Base-by-base conservation (phyloP, 1,140 invertebrate species). In the Vollenhovia emeryi region DNA sequence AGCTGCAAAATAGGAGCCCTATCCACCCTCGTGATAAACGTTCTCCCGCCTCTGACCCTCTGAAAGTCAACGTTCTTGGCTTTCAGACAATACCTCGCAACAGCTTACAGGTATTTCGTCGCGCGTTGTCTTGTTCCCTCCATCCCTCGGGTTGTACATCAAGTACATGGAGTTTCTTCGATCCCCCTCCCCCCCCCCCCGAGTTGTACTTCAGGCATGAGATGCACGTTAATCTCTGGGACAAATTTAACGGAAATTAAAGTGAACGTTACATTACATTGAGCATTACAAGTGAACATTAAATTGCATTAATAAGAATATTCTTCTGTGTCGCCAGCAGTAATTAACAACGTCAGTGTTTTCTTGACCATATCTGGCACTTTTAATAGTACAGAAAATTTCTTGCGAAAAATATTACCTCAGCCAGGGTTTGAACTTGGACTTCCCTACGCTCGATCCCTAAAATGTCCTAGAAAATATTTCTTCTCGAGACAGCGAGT, bases 1-100 rank as follows among this genome's bases (percentile, higher is more conserved):
- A 64, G 33, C 30, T 50, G 8, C 3, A 24, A 66, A 66, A 78
- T 78, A 78, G 75, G 45, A 18, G n/a, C 64, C 21, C 11, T 24
- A 33, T 59, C 21, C 18, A 45, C 15, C n/a, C 2, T 13, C 15
- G 11, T 36, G 57, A 2, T 30, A 30, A 64, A 50, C 11, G 11
- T 6, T 50, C 57, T 60, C 64, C 30, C n/a, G 27, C n/a, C 18
- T 75, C 60, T 21, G 11, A 30, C 18, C 11, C 11, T 73, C 7
- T 33, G 4, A 40, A 43, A 30, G n/a, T 62, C 27, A 27, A 33
- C 40, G 40, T 78, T 4, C 21, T 36, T 27, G 43, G n/a, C n/a
- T n/a, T n/a, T n/a, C n/a, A n/a, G n/a, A 64, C 59, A 9, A 1
- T 15, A 40, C n/a, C 30, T 18, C 50, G 33, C 18, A 36, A 24